Conservation (phyloP, 2,113 vertebrate genomes). For the rat (Rattus norvegicus) region DNA sequence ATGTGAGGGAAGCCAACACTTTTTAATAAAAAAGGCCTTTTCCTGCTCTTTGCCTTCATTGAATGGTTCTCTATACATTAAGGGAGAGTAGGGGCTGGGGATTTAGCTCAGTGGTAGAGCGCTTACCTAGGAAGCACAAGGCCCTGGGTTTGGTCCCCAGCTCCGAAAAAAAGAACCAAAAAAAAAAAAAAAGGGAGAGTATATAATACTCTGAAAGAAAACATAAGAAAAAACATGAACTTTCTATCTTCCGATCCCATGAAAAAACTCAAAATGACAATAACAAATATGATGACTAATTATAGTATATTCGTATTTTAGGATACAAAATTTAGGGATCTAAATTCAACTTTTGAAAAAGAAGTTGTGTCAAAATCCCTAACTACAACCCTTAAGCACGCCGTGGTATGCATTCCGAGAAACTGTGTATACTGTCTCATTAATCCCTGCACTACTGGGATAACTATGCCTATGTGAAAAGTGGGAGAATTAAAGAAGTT, state of each 20-base stretch:
- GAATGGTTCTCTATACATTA: background rate
- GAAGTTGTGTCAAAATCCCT: background rate
- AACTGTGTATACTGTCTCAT: background rate
- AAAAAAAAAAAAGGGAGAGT: background rate
- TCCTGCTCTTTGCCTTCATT: background rate
- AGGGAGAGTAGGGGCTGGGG: background rate
- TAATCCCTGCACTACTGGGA: background rate
- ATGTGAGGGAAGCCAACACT: background rate
- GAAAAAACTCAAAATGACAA: slow-evolving; percentile 28
- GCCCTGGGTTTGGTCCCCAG: too few relatives aligned
- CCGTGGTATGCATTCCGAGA: background rate
- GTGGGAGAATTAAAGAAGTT: background rate
- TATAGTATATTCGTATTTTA: background rate
- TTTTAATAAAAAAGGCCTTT: background rate
- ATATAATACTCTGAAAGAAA: background rate
- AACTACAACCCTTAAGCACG: background rate
- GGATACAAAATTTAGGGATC: background rate
- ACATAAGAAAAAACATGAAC: background rate
- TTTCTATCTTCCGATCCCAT: background rate
- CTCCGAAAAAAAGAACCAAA: too few relatives aligned
- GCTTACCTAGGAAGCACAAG: too few relatives aligned
- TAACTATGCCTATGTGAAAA: background rate
- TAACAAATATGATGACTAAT: background rate
- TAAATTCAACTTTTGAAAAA: background rate
- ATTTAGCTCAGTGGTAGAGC: too few relatives aligned